These are phyloP conservation scores for Lepisosteus oculatus DNA, from an alignment of 2,113 vertebrate genomes.

Conservation along the genomic window DNA sequence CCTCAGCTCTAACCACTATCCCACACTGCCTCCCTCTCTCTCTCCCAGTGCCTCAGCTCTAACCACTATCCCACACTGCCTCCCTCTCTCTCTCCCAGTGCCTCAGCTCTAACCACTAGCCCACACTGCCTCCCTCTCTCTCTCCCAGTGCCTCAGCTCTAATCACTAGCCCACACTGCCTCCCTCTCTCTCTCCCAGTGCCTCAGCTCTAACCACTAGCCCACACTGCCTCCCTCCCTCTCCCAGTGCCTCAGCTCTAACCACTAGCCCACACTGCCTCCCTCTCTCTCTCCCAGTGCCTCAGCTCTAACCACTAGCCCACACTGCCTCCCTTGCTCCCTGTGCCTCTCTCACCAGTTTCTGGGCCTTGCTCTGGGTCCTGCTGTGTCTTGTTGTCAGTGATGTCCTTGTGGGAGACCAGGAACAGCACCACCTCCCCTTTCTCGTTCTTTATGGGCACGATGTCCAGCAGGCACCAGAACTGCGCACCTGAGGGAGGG, in stretches of 20 bases:
- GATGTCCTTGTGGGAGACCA: slow-evolving; percentile 90
- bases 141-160: no score
- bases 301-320: background rate
- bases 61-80: no score
- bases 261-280: no score
- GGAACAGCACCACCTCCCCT: slow-evolving; percentile 84
- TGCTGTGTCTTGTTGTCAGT: slow-evolving; percentile 77
- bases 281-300: background rate
- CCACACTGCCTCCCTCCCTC: no score
- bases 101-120: background rate
- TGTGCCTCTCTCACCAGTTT: slow-evolving; percentile 61
- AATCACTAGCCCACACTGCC: no score
- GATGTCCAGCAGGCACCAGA: slow-evolving; percentile 90
- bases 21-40: background rate
- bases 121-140: no score
- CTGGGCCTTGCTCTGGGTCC: slow-evolving; percentile 68
- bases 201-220: background rate
- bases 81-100: background rate
- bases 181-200: background rate
- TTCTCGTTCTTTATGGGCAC: slow-evolving; percentile 92
- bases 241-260: no score
- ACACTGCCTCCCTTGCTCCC: background rate
- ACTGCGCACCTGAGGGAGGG: slow-evolving; percentile 69
- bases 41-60: no score
- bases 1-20: no score